Conservation (phyloP, 1,140 invertebrate species). For the Cydia fagiglandana region DNA sequence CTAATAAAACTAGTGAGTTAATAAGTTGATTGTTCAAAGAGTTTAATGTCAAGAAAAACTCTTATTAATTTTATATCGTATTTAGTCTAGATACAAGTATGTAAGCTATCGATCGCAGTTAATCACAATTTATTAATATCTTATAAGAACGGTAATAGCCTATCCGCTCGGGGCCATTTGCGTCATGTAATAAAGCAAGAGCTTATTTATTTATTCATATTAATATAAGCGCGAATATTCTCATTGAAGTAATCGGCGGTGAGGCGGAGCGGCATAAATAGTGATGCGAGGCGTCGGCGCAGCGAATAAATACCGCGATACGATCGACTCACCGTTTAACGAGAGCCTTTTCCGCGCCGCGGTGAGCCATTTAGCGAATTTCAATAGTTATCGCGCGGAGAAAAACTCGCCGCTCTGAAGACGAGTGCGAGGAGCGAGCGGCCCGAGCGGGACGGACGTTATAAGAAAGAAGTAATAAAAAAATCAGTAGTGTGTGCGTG, state of each 20-base stretch:
- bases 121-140: conserved; percentile 38
- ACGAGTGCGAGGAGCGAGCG: conserved; percentile 43
- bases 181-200: conserved; percentile 49
- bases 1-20: conserved; percentile 4
- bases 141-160: conserved; percentile 35
- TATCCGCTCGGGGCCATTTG: conserved; percentile 38
- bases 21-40: not conserved
- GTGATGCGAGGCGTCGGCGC: conserved; percentile 56
- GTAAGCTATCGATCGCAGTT: conserved; percentile 33
- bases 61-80: not conserved
- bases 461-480: conserved; percentile 77
- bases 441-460: conserved; percentile 62
- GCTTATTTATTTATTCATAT: conserved; percentile 53
- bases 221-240: conserved; percentile 52
- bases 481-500: conserved; percentile 73
- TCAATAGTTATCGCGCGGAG: conserved; percentile 77
- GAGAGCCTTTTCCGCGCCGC: conserved; percentile 74
- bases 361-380: conserved; percentile 78
- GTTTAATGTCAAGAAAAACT: not conserved
- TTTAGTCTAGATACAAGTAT: not conserved
- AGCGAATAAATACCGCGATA: conserved; percentile 73
- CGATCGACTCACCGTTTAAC: conserved; percentile 75
- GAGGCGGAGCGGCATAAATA: conserved; percentile 55
- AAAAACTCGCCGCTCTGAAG: conserved; percentile 67
- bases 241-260: conserved; percentile 48